Conservation (phyloP, 2,888 invertebrate species). For the Petrophora chlorosata region DNA sequence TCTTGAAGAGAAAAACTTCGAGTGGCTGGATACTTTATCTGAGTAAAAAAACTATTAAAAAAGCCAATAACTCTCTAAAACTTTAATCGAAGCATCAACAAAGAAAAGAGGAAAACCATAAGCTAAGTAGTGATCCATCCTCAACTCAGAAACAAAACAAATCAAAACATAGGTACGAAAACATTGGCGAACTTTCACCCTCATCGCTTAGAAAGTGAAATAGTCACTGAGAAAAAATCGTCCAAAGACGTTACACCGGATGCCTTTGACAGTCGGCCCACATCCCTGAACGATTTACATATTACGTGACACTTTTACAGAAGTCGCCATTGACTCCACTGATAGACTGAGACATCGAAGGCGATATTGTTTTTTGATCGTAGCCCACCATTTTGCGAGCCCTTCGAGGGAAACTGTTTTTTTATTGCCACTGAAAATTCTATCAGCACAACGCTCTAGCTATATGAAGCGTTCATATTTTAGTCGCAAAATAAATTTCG, state of each 20-base stretch:
- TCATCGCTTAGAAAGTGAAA: constrained; percentile 62
- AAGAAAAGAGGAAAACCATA: background rate
- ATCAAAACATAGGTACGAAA: constrained; percentile 49
- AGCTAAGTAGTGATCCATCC: background rate
- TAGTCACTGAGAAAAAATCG: constrained; percentile 72
- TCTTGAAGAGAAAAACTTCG: too few species aligned
- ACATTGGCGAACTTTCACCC: constrained; percentile 45
- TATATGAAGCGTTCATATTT: constrained; percentile 39
- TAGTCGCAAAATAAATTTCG: constrained; percentile 49
- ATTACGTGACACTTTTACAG: constrained; percentile 81
- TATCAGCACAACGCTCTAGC: constrained; percentile 39
- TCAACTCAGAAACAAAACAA: constrained; percentile 28
- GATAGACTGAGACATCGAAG: constrained; percentile 78
- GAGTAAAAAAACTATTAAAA: too few species aligned
- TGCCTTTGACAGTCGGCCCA: constrained; percentile 79
- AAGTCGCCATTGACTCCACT: constrained; percentile 76
- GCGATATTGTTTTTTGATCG: constrained; percentile 77
- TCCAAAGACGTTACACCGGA: constrained; percentile 65
- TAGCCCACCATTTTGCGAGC: constrained; percentile 56
- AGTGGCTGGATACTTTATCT: too few species aligned
- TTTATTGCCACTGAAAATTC: constrained; percentile 72
- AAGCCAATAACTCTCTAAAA: too few species aligned
- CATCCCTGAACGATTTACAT: constrained; percentile 83
- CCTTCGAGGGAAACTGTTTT: constrained; percentile 63
- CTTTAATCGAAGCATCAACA: too few species aligned